Evolutionary conservation across 2,113 vertebrate genomes (phyloP), one percentile per base, ranked within the genome.

Genomic region (Penelope pileata): DNA sequence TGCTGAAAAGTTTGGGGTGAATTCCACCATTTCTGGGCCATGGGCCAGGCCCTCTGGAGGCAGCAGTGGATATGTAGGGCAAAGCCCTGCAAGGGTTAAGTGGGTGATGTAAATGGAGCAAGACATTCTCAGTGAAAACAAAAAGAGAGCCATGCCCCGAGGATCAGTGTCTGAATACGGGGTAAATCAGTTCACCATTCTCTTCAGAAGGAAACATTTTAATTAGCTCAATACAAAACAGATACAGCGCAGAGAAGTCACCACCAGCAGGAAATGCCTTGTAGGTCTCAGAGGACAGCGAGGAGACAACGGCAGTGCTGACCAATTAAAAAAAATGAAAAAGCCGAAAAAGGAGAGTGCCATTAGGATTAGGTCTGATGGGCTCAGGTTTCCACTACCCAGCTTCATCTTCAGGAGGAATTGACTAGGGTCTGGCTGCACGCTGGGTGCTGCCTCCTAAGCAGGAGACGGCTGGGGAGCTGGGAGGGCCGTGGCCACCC

Each of bases 221-320:
- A 97, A 93, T 97, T 94, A 97, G 95, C 91, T 97, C 60, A 95
- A 95, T 95, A 62, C 94, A 94, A 98, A 97, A 68, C 86, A 97
- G 91, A 96, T 93, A 95, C 88, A 94, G 90, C 66, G 40, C 80
- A 47, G 77, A 90, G 68, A 93, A 93, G 50, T 68, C 79, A 84
- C 82, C 96, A 87, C 14, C 47, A 95, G 96, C 96, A 92, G 84
- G 79, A 91, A 97, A 95, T 96, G 94, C 96, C 92, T 93, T 90
- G 59, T 53, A 93, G 89, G 75, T 89, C 96, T 96, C 96, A 21
- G 60, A 96, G 96, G 96, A 96, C 94, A 86, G 84, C 45, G 59
- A 67, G 93, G 94, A 97, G 95, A 96, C 66, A 94, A 93, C 83
- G 8, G 93, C 64, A 34, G 45, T 16, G 69, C 83, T 78, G 88